Conservation (phyloP, 2,797 vertebrate species). For the Amblyraja radiata region DNA sequence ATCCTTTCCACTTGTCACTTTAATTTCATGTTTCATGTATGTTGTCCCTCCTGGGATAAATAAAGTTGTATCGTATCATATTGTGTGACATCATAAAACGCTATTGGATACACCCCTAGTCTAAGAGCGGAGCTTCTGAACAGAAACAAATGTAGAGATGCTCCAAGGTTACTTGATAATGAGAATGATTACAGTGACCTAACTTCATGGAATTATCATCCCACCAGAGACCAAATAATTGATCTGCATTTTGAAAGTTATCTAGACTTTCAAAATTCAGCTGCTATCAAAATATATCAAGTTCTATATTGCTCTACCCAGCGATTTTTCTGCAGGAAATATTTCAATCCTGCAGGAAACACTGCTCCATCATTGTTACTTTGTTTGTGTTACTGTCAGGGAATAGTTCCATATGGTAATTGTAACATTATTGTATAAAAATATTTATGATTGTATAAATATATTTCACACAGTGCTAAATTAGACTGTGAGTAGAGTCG, state of each 20-base stretch:
- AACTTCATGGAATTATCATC: background rate
- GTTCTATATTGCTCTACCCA: background rate
- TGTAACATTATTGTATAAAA: background rate
- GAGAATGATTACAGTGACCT: background rate
- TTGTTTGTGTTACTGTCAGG: background rate
- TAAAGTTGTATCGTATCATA: too few species aligned
- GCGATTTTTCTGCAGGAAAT: background rate
- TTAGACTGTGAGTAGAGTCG: background rate
- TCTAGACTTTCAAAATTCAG: background rate
- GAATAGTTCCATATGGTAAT: background rate
- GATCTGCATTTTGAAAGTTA: background rate
- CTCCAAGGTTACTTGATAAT: constrained; percentile 12
- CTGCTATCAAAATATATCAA: background rate
- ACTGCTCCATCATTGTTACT: background rate
- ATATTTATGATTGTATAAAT: background rate
- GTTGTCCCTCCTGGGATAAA: too few species aligned
- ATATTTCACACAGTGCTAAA: background rate
- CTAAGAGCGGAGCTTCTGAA: background rate
- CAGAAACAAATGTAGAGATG: background rate
- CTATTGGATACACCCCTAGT: background rate
- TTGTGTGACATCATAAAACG: background rate
- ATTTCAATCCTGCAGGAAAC: background rate
- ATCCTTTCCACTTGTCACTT: too few species aligned
- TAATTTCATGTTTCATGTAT: too few species aligned
- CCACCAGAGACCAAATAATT: background rate